Evolutionary conservation across 2,797 vertebrate genomes (phyloP).

Genomic region (Octomys mimax): DNA sequence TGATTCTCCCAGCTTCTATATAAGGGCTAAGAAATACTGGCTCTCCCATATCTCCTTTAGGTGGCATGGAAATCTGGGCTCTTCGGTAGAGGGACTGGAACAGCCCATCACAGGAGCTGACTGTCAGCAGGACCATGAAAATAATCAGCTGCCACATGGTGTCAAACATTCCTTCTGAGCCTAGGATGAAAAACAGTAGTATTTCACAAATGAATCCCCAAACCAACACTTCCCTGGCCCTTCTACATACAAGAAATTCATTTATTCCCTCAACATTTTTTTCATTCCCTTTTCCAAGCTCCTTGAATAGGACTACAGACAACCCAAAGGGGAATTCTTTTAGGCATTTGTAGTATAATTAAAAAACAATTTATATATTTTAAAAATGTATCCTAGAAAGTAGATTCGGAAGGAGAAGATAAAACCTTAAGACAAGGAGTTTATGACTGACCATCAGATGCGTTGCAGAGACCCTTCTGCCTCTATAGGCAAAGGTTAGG

Average conservation of each 20-base stretch:
- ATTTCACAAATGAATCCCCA: conserved; percentile 21
- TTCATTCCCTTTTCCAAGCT: background rate
- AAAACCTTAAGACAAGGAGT: background rate
- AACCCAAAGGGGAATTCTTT: background rate
- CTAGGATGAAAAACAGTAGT: conserved; percentile 23
- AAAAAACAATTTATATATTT: background rate
- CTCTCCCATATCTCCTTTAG: conserved; percentile 87
- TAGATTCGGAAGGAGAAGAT: conserved; percentile 4
- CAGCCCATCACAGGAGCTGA: conserved; percentile 26
- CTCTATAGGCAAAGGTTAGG: background rate
- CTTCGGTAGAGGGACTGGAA: conserved; percentile 77
- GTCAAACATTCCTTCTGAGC: conserved; percentile 47
- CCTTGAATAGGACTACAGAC: background rate
- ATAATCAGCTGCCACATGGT: conserved; percentile 73
- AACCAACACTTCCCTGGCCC: background rate
- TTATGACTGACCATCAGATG: background rate
- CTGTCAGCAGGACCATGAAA: conserved; percentile 67
- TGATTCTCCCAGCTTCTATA: conserved; percentile 90
- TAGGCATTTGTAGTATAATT: background rate
- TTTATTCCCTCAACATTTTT: background rate
- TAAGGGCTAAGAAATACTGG: conserved; percentile 94
- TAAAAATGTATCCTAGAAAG: background rate
- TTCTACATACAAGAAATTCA: conserved; percentile 23
- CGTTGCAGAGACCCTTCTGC: background rate
- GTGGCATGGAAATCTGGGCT: conserved; percentile 52